Conservation (phyloP, 2,113 vertebrate genomes). For the Nyctibius bracteatus region DNA sequence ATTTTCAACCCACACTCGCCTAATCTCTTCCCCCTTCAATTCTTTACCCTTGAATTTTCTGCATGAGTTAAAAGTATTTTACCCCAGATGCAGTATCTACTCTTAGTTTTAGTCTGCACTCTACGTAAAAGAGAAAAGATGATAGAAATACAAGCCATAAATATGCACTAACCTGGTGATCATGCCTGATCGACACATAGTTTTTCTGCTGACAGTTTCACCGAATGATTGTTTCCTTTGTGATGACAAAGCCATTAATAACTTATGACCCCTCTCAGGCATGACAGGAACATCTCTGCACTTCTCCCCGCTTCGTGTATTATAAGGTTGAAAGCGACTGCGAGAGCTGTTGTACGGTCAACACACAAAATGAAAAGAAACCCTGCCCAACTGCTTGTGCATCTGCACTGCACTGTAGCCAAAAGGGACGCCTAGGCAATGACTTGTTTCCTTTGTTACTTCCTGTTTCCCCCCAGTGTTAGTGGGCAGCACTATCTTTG, state of each 20-base stretch:
- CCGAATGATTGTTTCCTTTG: conserved; percentile 7
- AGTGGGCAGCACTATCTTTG: neutral
- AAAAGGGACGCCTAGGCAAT: conserved; percentile 11
- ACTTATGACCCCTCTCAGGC: neutral
- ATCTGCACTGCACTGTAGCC: neutral
- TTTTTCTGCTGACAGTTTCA: neutral
- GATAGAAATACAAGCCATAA: neutral
- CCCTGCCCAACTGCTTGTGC: neutral
- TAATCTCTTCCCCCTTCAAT: neutral
- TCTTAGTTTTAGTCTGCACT: neutral
- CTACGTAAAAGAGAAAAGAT: neutral
- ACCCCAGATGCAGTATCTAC: neutral
- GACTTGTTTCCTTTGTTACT: conserved; percentile 66
- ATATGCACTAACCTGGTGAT: conserved; percentile 44
- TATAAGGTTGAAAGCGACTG: neutral
- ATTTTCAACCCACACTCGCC: neutral
- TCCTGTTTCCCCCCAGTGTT: conserved; percentile 48
- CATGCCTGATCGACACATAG: conserved; percentile 21
- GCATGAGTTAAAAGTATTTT: neutral
- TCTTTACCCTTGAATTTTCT: neutral
- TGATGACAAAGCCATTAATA: conserved; percentile 30
- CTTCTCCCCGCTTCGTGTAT: neutral
- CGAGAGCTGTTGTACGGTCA: neutral
- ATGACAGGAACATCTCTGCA: neutral
- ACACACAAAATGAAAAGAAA: neutral